These are phyloP conservation scores for Trichogramma evanescens DNA, from an alignment of 2,888 invertebrate genomes.

Conservation along the genomic window DNA sequence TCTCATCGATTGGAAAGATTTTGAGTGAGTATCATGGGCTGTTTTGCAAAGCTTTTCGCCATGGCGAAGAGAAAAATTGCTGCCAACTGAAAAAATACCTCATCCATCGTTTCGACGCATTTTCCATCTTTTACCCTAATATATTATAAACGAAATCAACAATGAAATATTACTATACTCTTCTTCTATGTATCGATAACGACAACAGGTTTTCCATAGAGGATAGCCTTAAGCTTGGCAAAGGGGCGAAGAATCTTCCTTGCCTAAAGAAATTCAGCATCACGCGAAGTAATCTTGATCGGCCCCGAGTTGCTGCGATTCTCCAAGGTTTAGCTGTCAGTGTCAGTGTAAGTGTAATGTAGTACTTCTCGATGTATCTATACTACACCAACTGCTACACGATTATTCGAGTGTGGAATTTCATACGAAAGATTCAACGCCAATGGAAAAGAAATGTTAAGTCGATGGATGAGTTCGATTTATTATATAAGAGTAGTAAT, in stretches of 20 bases:
- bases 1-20: slow-evolving; percentile 54
- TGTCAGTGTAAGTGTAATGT: slow-evolving; percentile 39
- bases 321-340: slow-evolving; percentile 51
- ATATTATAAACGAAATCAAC: neutral
- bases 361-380: no score
- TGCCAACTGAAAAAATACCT: neutral
- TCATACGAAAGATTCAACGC: no score
- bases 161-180: neutral
- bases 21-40: slow-evolving; percentile 44
- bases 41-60: neutral
- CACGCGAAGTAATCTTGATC: slow-evolving; percentile 57
- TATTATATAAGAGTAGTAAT: no score
- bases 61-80: neutral
- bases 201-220: slow-evolving; percentile 49
- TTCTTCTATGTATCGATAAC: neutral
- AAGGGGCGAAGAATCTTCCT: slow-evolving; percentile 49
- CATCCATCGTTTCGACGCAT: neutral
- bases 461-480: no score
- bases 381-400: no score
- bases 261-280: slow-evolving; percentile 53
- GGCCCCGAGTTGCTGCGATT: slow-evolving; percentile 54
- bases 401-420: no score
- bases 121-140: neutral
- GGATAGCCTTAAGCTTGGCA: slow-evolving; percentile 56
- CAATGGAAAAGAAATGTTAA: no score